Percentiles rank a stretch among this genome's conserved stretches.
Conservation (phyloP, 2,113 vertebrate genomes). For the Progne subis region DNA sequence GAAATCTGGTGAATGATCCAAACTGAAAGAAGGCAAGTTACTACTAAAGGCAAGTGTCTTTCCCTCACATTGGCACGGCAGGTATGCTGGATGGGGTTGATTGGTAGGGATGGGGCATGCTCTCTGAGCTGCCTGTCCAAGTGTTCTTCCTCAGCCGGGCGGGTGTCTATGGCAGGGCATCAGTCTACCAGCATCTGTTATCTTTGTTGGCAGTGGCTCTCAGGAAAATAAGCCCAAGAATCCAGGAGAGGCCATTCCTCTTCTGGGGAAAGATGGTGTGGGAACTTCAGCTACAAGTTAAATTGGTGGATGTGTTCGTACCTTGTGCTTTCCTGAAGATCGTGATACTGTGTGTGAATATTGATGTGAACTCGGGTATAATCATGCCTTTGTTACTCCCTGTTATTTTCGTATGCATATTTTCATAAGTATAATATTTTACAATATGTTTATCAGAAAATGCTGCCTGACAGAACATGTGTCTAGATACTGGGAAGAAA, state of each 20-base stretch:
- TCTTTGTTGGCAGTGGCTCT: neutral
- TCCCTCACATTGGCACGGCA: fast-evolving
- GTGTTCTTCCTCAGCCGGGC: neutral
- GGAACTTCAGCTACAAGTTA: neutral
- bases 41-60: neutral
- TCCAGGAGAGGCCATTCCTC: neutral
- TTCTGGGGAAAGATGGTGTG: neutral
- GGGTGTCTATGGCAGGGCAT: fast-evolving
- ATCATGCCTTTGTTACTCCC: neutral
- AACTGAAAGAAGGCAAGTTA: neutral
- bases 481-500: neutral
- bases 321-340: neutral
- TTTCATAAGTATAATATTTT: neutral
- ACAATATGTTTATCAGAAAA: neutral
- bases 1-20: neutral
- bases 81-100: neutral
- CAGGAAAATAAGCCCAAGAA: neutral
- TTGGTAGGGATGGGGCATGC: neutral
- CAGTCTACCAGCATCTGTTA: fast-evolving
- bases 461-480: neutral
- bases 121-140: neutral
- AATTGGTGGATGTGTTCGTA: neutral
- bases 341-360: neutral
- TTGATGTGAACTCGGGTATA: neutral
- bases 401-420: neutral